phyloP scores from a whole-genome alignment of 1,140 invertebrate species.

The Parapsyche elsis region DNA sequence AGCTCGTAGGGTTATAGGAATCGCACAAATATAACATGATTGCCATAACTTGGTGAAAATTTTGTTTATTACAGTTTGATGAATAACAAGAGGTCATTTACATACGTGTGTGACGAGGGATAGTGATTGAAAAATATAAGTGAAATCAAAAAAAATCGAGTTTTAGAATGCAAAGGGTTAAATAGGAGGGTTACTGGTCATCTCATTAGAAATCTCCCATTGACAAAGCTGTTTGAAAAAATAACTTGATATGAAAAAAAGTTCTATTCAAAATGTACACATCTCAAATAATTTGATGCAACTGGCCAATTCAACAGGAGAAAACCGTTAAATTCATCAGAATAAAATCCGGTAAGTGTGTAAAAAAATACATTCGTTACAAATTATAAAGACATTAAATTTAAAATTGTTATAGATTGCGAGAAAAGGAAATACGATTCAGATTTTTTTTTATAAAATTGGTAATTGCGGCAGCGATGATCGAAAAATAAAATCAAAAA shows the following conservation, averaged over 20 bases:
- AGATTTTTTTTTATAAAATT: too few relatives aligned
- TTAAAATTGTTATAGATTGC: background rate
- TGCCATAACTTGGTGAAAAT: too few relatives aligned
- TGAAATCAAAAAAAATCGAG: background rate
- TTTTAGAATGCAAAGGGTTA: background rate
- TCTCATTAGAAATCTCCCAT: conserved; percentile 37
- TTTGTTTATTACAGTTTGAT: background rate
- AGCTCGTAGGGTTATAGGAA: too few relatives aligned
- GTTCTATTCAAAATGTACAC: background rate
- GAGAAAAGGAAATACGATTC: too few relatives aligned
- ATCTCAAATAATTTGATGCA: conserved; percentile 5
- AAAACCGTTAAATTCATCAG: conserved; percentile 29
- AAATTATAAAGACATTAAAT: background rate
- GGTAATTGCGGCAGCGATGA: too few relatives aligned
- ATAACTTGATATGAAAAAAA: background rate
- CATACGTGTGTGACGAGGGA: too few relatives aligned
- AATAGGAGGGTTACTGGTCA: conserved; percentile 39
- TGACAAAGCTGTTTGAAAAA: background rate
- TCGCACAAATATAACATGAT: too few relatives aligned
- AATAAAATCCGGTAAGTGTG: background rate
- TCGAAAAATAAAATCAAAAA: too few relatives aligned
- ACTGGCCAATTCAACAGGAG: background rate
- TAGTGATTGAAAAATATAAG: background rate
- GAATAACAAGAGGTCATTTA: background rate
- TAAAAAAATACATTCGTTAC: too few relatives aligned